A percentile compares a stretch with the other conserved stretches of the same genome.
Conservation (phyloP, 2,888 invertebrate genomes). For the Noctuana brunneofusca region DNA sequence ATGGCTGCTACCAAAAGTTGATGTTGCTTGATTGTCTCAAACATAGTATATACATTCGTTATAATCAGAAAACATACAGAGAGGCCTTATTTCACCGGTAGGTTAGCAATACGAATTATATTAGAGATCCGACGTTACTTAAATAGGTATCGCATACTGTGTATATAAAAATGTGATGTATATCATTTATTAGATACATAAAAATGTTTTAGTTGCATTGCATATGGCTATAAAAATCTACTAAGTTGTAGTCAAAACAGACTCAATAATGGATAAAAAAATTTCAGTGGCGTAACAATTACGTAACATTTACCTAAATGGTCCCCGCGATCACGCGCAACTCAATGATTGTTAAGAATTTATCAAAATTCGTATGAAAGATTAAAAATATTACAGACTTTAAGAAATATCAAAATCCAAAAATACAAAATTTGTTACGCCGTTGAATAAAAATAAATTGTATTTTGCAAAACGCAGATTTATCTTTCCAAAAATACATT, state of each 20-base stretch:
- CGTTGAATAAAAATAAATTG: neutral
- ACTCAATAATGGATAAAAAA: neutral
- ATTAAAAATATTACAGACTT: neutral
- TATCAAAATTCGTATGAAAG: neutral
- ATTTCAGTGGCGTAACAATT: slow-evolving; percentile 4
- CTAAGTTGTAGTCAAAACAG: neutral
- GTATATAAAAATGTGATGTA: no score
- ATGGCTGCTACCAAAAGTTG: no score
- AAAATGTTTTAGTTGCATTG: no score
- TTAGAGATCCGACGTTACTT: no score
- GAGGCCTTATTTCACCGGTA: no score
- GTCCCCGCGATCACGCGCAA: neutral
- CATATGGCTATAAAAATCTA: slow-evolving; percentile 8
- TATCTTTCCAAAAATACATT: slow-evolving; percentile 11
- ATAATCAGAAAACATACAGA: no score
- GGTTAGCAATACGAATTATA: no score
- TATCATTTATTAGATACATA: no score
- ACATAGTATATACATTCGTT: no score
- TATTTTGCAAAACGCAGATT: neutral
- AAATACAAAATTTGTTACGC: slow-evolving; percentile 1
- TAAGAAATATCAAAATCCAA: neutral
- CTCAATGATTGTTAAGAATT: neutral
- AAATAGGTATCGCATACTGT: no score
- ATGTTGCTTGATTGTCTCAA: no score
- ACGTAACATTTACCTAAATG: neutral